Evolutionary conservation across 2,888 invertebrate species (phyloP).

Genomic region (Leptinotarsa juncta): DNA sequence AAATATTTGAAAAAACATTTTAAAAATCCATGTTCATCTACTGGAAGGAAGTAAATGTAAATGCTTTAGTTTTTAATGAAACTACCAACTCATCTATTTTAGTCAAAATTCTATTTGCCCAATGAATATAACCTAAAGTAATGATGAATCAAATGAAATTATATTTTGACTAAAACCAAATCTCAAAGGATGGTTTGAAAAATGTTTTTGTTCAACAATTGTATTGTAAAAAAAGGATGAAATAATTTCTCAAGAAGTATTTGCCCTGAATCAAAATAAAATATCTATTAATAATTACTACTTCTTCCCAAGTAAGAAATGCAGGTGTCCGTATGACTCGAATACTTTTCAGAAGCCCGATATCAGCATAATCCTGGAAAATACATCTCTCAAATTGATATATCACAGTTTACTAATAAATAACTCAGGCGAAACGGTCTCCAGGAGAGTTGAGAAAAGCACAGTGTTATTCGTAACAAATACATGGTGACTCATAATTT

Average conservation of each 20-base stretch:
- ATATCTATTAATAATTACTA: neutral
- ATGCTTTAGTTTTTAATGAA: neutral
- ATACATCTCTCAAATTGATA: slow-evolving; percentile 52
- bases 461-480: slow-evolving; percentile 49
- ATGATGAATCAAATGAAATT: too few relatives aligned
- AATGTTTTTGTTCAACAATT: too few relatives aligned
- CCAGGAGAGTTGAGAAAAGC: slow-evolving; percentile 46
- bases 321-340: neutral
- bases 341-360: slow-evolving; percentile 41
- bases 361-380: slow-evolving; percentile 38
- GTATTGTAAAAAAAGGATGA: too few relatives aligned
- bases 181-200: neutral
- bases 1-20: neutral
- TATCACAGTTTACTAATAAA: slow-evolving; percentile 59
- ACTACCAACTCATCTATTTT: neutral
- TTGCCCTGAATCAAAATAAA: neutral
- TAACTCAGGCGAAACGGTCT: slow-evolving; percentile 47
- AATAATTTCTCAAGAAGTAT: too few relatives aligned
- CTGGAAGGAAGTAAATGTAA: neutral
- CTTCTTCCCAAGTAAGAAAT: neutral
- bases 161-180: slow-evolving; percentile 2
- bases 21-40: neutral
- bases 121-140: too few relatives aligned
- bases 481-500: slow-evolving; percentile 41
- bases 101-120: neutral